phyloP scores from a whole-genome alignment of 2,113 vertebrate genomes.

The Callopanchax toddi region DNA sequence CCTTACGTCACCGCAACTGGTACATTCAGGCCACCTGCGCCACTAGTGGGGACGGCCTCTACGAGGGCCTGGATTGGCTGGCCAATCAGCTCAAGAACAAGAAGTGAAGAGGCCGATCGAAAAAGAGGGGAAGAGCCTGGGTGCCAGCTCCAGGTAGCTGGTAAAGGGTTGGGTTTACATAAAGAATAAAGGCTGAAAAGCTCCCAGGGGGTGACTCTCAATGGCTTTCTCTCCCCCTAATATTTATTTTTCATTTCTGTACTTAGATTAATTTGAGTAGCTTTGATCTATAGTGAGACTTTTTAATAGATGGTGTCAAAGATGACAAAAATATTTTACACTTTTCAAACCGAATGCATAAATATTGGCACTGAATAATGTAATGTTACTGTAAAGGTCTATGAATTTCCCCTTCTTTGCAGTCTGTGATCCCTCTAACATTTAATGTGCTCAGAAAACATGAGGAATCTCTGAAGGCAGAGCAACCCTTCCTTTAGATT shows the following conservation, averaged over 20 bases:
- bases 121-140: conserved; percentile 60
- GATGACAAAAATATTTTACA: conserved; percentile 42
- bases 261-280: conserved; percentile 40
- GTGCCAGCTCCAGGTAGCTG: conserved; percentile 65
- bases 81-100: conserved; percentile 99
- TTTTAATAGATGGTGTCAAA: conserved; percentile 37
- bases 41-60: conserved; percentile 94
- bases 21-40: conserved; percentile 98
- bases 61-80: conserved; percentile 97
- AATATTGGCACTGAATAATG: conserved; percentile 41
- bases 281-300: conserved; percentile 59
- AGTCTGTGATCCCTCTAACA: conserved; percentile 29
- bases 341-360: conserved; percentile 41
- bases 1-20: conserved; percentile 95
- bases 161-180: conserved; percentile 69
- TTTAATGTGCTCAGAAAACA: conserved; percentile 34
- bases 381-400: conserved; percentile 39
- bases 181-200: conserved; percentile 58
- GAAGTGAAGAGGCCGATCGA: conserved; percentile 82
- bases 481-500: conserved; percentile 34
- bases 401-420: conserved; percentile 37
- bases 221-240: conserved; percentile 26
- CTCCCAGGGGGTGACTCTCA: conserved; percentile 52
- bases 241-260: conserved; percentile 38
- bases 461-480: conserved; percentile 23